Conservation (phyloP, 92 coral and sea anemone species). For the Siderastrea radians region DNA sequence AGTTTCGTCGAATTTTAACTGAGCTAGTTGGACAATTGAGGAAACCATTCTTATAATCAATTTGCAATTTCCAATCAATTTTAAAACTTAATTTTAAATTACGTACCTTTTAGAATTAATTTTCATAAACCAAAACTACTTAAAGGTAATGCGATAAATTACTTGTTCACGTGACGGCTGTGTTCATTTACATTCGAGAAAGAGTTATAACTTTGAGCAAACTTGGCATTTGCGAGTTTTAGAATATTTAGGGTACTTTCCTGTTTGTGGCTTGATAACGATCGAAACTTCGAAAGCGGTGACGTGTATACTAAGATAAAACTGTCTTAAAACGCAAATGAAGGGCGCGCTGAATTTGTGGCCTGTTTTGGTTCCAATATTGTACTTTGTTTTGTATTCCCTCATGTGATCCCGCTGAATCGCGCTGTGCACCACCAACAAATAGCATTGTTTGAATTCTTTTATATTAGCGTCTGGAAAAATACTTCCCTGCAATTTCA, state of each 20-base stretch:
- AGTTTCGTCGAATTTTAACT: neutral
- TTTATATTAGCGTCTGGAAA: neutral
- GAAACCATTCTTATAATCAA: neutral
- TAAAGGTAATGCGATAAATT: neutral
- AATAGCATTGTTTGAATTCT: conserved; percentile 8
- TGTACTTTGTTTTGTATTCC: neutral
- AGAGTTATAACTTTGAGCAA: neutral
- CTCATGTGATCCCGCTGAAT: neutral
- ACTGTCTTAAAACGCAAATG: neutral
- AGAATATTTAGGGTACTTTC: neutral
- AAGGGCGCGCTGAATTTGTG: neutral
- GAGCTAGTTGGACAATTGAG: neutral
- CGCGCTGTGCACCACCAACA: neutral
- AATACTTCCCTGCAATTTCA: neutral
- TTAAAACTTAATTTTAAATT: neutral
- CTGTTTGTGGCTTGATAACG: neutral
- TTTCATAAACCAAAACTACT: neutral
- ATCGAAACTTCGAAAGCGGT: neutral
- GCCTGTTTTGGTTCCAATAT: neutral
- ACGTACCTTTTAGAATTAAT: neutral
- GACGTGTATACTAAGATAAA: conserved; percentile 3
- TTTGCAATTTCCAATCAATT: neutral
- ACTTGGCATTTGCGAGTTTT: neutral
- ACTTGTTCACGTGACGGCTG: neutral
- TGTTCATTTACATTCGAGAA: neutral